A percentile compares a stretch with the other conserved stretches of the same genome.
Evolutionary conservation across 2,888 invertebrate genomes (phyloP).

Genomic region (Blomia tropicalis): DNA sequence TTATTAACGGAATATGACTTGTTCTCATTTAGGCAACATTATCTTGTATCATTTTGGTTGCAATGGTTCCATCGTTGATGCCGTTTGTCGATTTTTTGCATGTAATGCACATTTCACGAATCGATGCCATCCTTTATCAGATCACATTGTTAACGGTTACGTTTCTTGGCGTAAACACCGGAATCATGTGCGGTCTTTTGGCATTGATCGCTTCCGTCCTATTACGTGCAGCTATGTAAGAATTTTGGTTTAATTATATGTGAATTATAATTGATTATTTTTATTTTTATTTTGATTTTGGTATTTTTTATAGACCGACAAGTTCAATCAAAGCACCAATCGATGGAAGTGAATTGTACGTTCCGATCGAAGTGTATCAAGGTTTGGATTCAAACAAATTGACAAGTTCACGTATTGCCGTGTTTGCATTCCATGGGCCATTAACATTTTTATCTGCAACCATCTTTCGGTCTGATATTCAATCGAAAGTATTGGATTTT

Average conservation of each 20-base stretch:
- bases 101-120: constrained; percentile 57
- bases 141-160: background rate
- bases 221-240: background rate
- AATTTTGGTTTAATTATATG: background rate
- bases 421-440: background rate
- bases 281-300: background rate
- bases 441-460: background rate
- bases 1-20: background rate
- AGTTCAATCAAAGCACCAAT: background rate
- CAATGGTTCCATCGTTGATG: constrained; percentile 57
- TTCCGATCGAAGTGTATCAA: background rate
- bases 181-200: background rate
- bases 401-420: background rate
- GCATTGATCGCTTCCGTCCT: background rate
- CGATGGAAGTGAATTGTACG: background rate
- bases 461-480: background rate
- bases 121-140: constrained; percentile 47
- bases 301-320: background rate
- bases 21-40: constrained; percentile 43
- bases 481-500: background rate
- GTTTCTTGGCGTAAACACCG: background rate
- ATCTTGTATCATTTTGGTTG: constrained; percentile 56
- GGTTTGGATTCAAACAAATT: background rate
- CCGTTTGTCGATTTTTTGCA: constrained; percentile 52
- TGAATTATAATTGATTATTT: background rate